Conservation (phyloP, 2,888 invertebrate genomes). For the Phasia obesa region DNA sequence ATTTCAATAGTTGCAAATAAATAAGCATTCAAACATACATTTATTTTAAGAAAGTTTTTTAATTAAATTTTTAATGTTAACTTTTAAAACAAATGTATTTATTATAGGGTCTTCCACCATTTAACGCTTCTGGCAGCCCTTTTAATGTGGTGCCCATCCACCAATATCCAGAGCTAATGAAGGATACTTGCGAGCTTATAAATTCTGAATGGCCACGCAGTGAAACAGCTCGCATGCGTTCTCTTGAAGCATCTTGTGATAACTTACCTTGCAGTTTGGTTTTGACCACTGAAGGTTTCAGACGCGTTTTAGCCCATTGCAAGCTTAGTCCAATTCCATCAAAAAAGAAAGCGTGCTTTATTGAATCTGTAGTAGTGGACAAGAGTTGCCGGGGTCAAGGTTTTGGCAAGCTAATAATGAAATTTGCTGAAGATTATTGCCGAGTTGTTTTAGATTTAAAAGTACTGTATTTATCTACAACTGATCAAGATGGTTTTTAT, state of each 20-base stretch:
- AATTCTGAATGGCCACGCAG: conserved; percentile 95
- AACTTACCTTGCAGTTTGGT: conserved; percentile 88
- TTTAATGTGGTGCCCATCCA: conserved; percentile 87
- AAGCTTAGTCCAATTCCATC: conserved; percentile 89
- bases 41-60: conserved; percentile 14
- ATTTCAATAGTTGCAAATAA: conserved; percentile 52
- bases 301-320: conserved; percentile 89
- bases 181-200: conserved; percentile 89
- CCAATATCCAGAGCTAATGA: conserved; percentile 87
- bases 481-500: conserved; percentile 90
- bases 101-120: conserved; percentile 82
- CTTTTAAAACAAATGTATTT: conserved; percentile 1
- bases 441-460: conserved; percentile 85
- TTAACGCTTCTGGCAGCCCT: conserved; percentile 82
- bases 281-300: conserved; percentile 84
- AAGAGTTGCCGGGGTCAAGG: conserved; percentile 88
- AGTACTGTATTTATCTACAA: conserved; percentile 87
- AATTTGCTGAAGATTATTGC: conserved; percentile 89
- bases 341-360: conserved; percentile 88
- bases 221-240: conserved; percentile 89
- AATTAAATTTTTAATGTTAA: not conserved
- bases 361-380: conserved; percentile 92
- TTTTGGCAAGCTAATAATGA: conserved; percentile 89
- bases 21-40: conserved; percentile 2
- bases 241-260: conserved; percentile 88